Percentiles rank a stretch among this genome's conserved stretches.
Evolutionary conservation across 53 echinoderm and acorn worm species (phyloP).

Genomic region (Mesocentrotus franciscanus): DNA sequence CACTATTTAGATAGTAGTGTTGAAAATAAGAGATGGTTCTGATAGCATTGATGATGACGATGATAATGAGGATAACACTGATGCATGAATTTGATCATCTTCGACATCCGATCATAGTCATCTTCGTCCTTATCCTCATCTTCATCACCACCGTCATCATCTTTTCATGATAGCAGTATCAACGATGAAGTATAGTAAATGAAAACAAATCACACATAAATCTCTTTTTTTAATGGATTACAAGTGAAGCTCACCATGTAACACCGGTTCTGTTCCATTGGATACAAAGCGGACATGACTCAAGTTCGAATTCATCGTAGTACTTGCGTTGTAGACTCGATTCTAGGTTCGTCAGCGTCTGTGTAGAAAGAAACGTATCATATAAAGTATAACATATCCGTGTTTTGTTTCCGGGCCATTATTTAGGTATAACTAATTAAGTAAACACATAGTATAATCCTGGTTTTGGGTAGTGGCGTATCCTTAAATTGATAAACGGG

Average conservation of each 20-base stretch:
- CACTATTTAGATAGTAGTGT: too few species aligned
- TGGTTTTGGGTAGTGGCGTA: too few species aligned
- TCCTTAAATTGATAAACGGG: too few species aligned
- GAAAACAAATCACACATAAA: not conserved
- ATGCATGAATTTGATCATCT: not conserved
- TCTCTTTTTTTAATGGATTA: not conserved
- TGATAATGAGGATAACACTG: too few species aligned
- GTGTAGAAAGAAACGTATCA: not conserved
- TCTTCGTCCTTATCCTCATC: not conserved
- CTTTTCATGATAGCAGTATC: not conserved
- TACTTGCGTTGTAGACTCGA: not conserved
- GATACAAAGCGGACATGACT: not conserved
- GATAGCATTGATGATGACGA: too few species aligned
- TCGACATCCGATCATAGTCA: too few species aligned
- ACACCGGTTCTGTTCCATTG: slow-evolving; percentile 45
- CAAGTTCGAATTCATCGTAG: slow-evolving; percentile 1
- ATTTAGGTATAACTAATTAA: not conserved
- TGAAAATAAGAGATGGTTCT: too few species aligned
- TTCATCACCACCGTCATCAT: not conserved
- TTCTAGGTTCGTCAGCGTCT: slow-evolving; percentile 31
- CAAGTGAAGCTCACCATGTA: slow-evolving; percentile 32
- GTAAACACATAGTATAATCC: not conserved
- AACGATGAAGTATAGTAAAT: not conserved
- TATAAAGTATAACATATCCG: not conserved
- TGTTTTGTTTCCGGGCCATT: not conserved